Conservation (phyloP, 2,113 vertebrate species). For the Odontophorus gujanensis region DNA sequence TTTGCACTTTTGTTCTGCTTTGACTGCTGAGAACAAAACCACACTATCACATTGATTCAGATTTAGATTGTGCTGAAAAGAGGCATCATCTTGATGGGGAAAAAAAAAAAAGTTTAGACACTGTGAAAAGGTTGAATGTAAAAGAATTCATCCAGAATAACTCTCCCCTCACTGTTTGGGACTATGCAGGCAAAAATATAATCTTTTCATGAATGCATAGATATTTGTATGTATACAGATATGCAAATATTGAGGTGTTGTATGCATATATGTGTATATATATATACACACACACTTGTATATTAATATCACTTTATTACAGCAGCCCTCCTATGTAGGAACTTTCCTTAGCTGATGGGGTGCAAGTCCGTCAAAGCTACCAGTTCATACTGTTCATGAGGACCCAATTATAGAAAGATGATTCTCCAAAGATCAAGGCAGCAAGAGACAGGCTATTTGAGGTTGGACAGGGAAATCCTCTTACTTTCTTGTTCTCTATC, state of each 20-base stretch:
- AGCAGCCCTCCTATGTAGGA: background rate
- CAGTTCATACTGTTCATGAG: background rate
- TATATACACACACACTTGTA: too few relatives aligned
- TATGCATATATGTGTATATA: too few relatives aligned
- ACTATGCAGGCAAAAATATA: background rate
- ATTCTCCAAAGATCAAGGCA: background rate
- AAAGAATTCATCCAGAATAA: background rate
- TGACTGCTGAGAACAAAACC: background rate
- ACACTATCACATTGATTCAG: background rate
- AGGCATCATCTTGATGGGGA: background rate
- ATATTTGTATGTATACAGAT: rapidly evolving
- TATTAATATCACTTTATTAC: background rate
- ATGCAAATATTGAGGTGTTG: too few relatives aligned
- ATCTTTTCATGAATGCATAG: background rate
- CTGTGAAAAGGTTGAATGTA: background rate
- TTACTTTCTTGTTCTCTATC: background rate
- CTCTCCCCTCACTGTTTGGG: background rate
- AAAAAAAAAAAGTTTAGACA: background rate
- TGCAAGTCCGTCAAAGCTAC: background rate
- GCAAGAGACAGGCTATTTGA: background rate
- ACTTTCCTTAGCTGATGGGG: background rate
- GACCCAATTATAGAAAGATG: background rate
- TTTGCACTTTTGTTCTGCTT: background rate
- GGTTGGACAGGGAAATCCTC: background rate
- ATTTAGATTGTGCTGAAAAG: background rate